A percentile compares a stretch with the other conserved stretches of the same genome.
Conservation (phyloP, 2,113 vertebrate genomes). For the Octodon degus region DNA sequence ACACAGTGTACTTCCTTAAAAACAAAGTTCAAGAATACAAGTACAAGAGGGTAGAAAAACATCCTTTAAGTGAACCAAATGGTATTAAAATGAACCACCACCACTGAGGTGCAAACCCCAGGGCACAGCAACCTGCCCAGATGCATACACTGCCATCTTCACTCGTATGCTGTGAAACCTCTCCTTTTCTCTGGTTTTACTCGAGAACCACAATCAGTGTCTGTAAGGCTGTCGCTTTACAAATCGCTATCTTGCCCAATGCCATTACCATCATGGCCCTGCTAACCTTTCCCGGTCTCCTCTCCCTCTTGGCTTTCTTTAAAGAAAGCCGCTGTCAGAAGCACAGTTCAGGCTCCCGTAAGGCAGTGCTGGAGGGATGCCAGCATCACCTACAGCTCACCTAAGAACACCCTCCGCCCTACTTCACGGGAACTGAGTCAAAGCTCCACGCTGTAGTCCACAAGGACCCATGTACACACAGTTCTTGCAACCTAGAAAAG, state of each 20-base stretch:
- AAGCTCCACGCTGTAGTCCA: neutral
- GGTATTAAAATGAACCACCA: neutral
- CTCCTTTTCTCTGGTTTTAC: neutral
- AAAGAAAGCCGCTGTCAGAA: neutral
- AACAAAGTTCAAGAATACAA: neutral
- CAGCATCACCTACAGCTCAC: neutral
- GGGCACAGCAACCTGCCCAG: neutral
- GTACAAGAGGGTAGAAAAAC: neutral
- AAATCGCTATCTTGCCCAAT: slow-evolving; percentile 4
- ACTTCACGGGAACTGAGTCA: neutral
- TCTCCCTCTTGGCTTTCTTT: neutral
- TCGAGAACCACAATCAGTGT: slow-evolving; percentile 14
- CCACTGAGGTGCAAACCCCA: neutral
- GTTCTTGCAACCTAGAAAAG: neutral
- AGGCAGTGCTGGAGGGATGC: neutral
- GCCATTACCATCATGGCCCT: neutral
- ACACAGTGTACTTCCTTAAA: neutral
- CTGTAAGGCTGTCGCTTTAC: neutral
- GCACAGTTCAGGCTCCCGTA: neutral
- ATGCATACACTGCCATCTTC: neutral
- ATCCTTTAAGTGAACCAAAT: neutral
- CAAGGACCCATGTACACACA: neutral
- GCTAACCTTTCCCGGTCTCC: neutral
- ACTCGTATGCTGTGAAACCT: neutral
- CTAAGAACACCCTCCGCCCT: neutral